phyloP scores from a whole-genome alignment of 2,888 invertebrate species.

The Dromius quadrimaculatus region DNA sequence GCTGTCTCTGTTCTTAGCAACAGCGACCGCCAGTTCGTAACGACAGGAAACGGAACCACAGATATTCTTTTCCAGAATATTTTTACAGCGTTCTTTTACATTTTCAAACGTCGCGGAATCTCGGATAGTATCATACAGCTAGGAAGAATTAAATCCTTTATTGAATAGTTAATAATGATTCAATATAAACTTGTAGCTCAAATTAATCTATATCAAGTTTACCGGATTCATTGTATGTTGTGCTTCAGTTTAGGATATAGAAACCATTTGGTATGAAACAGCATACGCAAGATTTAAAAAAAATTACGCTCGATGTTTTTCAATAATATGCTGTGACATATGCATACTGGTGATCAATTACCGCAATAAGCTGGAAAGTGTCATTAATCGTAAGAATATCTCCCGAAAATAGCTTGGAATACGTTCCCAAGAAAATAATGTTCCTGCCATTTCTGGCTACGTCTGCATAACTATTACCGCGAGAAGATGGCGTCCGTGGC shows the following conservation, averaged over 20 bases:
- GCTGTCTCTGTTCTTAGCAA: slow-evolving; percentile 21
- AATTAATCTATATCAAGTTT: too few species aligned
- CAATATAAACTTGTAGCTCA: too few species aligned
- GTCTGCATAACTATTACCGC: slow-evolving; percentile 58
- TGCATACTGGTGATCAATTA: too few species aligned
- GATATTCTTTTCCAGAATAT: slow-evolving; percentile 64
- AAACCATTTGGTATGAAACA: neutral
- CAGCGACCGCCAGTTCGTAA: slow-evolving; percentile 54
- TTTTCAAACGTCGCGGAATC: slow-evolving; percentile 56
- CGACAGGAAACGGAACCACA: slow-evolving; percentile 65
- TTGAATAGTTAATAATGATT: too few species aligned
- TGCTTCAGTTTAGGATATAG: neutral
- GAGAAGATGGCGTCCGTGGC: slow-evolving; percentile 60
- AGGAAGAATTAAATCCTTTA: neutral
- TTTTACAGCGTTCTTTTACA: slow-evolving; percentile 63
- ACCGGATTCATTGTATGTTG: neutral
- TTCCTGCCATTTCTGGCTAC: slow-evolving; percentile 14
- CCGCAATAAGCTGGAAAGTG: neutral
- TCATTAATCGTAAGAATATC: neutral
- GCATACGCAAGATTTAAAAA: neutral
- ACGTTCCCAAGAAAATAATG: slow-evolving; percentile 5
- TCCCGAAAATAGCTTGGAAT: too few species aligned
- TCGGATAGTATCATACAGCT: slow-evolving; percentile 20
- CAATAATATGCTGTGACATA: too few species aligned
- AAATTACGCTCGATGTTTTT: too few species aligned